These are phyloP conservation scores for Limnephilus auricula DNA, from an alignment of 2,888 invertebrate species.

Conservation along the genomic window DNA sequence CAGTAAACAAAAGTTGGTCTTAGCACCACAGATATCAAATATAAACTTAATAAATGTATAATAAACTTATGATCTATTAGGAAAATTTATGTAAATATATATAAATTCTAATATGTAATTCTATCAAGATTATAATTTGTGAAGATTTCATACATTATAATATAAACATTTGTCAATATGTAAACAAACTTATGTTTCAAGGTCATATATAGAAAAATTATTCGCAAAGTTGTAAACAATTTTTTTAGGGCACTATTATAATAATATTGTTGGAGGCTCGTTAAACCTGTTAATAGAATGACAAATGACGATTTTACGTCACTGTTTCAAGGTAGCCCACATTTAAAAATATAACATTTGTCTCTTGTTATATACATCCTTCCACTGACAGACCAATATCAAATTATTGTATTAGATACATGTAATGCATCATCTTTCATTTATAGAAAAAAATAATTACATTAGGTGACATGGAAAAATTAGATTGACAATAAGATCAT, in stretches of 20 bases:
- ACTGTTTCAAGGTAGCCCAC: background rate
- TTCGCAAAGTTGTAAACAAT: background rate
- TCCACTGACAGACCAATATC: too few species aligned
- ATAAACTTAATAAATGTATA: too few species aligned
- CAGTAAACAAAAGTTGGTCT: background rate
- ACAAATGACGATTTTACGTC: background rate
- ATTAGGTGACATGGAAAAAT: background rate
- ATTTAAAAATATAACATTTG: background rate
- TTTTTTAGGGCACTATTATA: background rate
- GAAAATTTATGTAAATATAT: background rate
- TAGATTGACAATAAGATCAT: background rate
- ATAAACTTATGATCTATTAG: background rate
- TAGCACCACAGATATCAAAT: background rate
- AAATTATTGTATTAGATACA: background rate
- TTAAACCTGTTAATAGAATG: background rate
- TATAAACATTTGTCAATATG: background rate
- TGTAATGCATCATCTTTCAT: background rate
- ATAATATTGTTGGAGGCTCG: background rate
- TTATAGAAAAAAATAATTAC: background rate
- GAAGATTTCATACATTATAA: background rate
- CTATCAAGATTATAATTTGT: background rate
- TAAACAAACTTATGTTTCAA: background rate
- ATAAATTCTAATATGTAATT: background rate
- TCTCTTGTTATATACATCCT: background rate
- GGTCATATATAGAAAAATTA: background rate